A percentile compares a stretch with the other conserved stretches of the same genome.
phyloP scores from a whole-genome alignment of 2,797 vertebrate species.

The Lepilemur ruficaudatus region DNA sequence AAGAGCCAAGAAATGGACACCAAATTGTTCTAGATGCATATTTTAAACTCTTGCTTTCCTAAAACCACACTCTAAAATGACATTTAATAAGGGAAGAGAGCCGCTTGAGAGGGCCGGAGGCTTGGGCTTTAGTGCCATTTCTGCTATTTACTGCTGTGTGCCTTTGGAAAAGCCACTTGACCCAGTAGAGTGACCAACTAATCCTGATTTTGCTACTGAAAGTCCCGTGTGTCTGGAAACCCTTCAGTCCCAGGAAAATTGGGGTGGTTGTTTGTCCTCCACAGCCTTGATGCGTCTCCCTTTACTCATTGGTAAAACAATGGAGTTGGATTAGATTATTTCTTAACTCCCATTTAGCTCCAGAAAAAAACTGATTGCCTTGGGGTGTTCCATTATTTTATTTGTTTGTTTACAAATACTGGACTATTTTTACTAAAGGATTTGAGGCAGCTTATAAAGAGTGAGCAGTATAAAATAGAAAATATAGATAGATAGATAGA shows the following conservation, averaged over 20 bases:
- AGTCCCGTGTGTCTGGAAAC: neutral
- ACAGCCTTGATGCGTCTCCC: neutral
- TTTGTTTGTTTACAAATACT: neutral
- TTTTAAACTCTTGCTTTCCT: neutral
- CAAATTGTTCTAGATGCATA: neutral
- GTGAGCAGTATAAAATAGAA: neutral
- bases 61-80: neutral
- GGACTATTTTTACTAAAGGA: neutral
- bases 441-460: neutral
- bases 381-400: neutral
- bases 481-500: neutral
- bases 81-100: neutral
- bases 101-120: neutral
- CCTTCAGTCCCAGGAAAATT: neutral
- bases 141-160: neutral
- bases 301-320: neutral
- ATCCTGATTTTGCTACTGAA: neutral
- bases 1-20: neutral
- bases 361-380: neutral
- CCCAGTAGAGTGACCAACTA: neutral
- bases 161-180: neutral
- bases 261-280: neutral
- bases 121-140: neutral
- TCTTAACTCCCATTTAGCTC: neutral
- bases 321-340: neutral